Conservation (phyloP, 2,113 vertebrate genomes). For the Cephalopholis sonnerati region DNA sequence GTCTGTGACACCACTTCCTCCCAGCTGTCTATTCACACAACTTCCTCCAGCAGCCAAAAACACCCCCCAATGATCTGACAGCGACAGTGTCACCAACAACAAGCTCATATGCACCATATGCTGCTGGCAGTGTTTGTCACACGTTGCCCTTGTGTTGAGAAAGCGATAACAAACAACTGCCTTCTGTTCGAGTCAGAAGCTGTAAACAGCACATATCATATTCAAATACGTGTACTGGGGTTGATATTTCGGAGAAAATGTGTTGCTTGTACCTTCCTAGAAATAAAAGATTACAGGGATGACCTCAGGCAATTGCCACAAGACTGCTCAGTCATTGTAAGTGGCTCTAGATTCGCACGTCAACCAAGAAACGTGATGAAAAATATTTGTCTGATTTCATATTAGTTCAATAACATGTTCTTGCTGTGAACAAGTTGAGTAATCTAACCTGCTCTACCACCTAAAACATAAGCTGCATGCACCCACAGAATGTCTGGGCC, state of each 20-base stretch:
- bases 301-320: background rate
- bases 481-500: too few relatives aligned
- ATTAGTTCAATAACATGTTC: background rate
- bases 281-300: slow-evolving; percentile 12
- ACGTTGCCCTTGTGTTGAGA: background rate
- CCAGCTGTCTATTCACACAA: slow-evolving; percentile 67
- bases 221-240: background rate
- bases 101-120: background rate
- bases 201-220: slow-evolving; percentile 19
- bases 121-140: background rate
- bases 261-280: background rate
- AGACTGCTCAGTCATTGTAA: background rate
- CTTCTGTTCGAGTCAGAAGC: background rate
- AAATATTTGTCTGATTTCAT: background rate
- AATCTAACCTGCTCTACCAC: too few relatives aligned
- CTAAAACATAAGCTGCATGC: too few relatives aligned
- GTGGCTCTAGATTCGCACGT: background rate
- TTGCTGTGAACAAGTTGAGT: too few relatives aligned
- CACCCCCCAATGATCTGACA: slow-evolving; percentile 37
- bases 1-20: slow-evolving; percentile 74
- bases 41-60: slow-evolving; percentile 67
- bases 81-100: slow-evolving; percentile 56
- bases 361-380: background rate
- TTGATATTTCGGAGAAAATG: slow-evolving; percentile 15
- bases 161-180: slow-evolving; percentile 29